A percentile compares a stretch with the other conserved stretches of the same genome.
These are phyloP conservation scores for Chiloscyllium punctatum DNA, from an alignment of 2,797 vertebrate genomes.

Conservation along the genomic window DNA sequence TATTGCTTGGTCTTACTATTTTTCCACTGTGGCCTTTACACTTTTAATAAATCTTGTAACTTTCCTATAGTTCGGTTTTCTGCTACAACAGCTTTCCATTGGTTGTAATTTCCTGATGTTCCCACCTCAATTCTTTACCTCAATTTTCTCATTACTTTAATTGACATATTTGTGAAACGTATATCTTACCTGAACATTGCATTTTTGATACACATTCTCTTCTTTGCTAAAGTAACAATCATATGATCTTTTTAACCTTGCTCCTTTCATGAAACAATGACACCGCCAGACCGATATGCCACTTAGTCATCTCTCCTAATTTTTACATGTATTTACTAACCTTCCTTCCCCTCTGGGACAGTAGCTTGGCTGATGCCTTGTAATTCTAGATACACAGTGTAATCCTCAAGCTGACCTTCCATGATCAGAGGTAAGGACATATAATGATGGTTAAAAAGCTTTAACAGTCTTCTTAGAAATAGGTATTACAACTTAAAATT, in stretches of 20 bases:
- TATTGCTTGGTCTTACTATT: background rate
- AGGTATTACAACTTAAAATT: background rate
- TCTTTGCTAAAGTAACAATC: background rate
- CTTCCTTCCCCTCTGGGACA: background rate
- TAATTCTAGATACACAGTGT: background rate
- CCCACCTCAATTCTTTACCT: background rate
- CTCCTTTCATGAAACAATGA: background rate
- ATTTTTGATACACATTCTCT: background rate
- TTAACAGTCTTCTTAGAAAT: background rate
- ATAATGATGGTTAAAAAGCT: constrained; percentile 6
- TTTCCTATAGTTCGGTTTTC: background rate
- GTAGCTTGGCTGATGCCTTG: background rate
- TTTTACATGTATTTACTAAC: background rate
- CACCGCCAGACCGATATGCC: too few species aligned
- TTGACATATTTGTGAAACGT: background rate
- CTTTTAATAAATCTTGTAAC: background rate
- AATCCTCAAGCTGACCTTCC: background rate
- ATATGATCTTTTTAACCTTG: background rate
- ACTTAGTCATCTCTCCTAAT: background rate
- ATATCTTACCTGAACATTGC: background rate
- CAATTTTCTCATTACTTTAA: background rate
- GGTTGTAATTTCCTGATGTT: background rate
- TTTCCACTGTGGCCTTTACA: background rate
- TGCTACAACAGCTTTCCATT: background rate
- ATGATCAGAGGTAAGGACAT: background rate